Evolutionary conservation across 2,888 invertebrate genomes (phyloP), one percentile per base, ranked within the genome.

Genomic region (Aelia acuminata): DNA sequence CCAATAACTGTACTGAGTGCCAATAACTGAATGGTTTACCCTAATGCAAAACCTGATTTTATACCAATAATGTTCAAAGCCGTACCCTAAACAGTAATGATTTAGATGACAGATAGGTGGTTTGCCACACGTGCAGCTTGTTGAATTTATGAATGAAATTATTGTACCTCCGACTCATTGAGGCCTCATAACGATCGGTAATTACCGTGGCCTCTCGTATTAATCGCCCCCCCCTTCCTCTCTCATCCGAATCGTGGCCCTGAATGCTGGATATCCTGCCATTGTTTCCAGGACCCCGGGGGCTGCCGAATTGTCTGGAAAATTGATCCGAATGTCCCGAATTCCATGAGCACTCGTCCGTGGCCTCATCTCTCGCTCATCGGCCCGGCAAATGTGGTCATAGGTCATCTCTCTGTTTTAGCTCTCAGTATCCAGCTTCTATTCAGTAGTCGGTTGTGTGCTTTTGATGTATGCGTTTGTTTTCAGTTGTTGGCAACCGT

Each of bases 221-320:
- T 57, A 57, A 57, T 26, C 15, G 31, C 10, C 35, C 57, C 10
- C 20, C 3, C 4, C 18, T 1, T 13, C 26, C 57, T 1, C 26
- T 26, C 18, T n/a, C 1, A 8, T 13, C 26, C 1, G 57, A 57
- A 26, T 18, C 57, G 57, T 11, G 26, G 26, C 26, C 57, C 13
- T 57, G 57, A 70, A 70, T 70, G 63, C 63, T 35, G 31, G 63
- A 70, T 70, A 70, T 35, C 63, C 63, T 18, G 4, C 63, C 31
- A 70, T 70, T 70, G 63, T 70, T 57, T 57, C 57, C 57, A 26
- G 26, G 57, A 57, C 57, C n/a, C 35, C 63, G 18, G 20, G 63
- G 7, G 63, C 63, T 70, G 63, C 63, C 63, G 63, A 70, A 70
- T 70, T 70, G 63, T 70, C 63, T 70, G 63, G 63, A 70, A 70